Conservation (phyloP, 2,113 vertebrate genomes). For the Alouatta palliata region DNA sequence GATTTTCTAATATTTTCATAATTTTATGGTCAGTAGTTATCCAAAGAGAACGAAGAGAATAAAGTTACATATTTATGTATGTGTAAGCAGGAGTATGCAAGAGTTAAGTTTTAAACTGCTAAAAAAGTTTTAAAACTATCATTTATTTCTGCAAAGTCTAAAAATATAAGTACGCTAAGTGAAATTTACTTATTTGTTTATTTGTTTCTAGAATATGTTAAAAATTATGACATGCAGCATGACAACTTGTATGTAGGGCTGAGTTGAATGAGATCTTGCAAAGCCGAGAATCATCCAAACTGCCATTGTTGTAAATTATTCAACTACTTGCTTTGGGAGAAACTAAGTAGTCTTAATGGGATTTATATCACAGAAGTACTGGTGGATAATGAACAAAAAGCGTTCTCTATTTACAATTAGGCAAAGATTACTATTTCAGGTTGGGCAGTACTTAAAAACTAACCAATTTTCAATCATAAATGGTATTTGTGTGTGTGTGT, state of each 20-base stretch:
- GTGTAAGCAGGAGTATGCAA: not conserved
- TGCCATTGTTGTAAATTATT: conserved; percentile 48
- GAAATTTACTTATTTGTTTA: not conserved
- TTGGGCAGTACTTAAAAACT: conserved; percentile 53
- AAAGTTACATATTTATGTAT: not conserved
- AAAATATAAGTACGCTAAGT: not conserved
- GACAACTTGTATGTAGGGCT: not conserved
- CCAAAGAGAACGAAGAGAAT: not conserved
- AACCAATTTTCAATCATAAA: conserved; percentile 67
- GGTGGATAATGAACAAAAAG: conserved; percentile 63
- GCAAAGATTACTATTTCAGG: conserved; percentile 63
- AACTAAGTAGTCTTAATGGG: conserved; percentile 70
- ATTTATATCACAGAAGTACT: conserved; percentile 64
- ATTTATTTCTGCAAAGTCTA: not conserved
- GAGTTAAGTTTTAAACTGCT: not conserved
- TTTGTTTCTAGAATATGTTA: not conserved
- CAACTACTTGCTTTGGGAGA: conserved; percentile 76
- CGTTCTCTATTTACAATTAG: conserved; percentile 33
- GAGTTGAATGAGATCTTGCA: not conserved
- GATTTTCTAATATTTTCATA: not conserved
- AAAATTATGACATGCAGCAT: not conserved
- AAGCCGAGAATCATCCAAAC: not conserved
- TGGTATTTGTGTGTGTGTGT: not conserved
- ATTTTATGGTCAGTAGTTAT: not conserved
- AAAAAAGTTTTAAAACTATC: not conserved